These are phyloP conservation scores for Epinotia nisella DNA, from an alignment of 2,888 invertebrate species.

Conservation along the genomic window DNA sequence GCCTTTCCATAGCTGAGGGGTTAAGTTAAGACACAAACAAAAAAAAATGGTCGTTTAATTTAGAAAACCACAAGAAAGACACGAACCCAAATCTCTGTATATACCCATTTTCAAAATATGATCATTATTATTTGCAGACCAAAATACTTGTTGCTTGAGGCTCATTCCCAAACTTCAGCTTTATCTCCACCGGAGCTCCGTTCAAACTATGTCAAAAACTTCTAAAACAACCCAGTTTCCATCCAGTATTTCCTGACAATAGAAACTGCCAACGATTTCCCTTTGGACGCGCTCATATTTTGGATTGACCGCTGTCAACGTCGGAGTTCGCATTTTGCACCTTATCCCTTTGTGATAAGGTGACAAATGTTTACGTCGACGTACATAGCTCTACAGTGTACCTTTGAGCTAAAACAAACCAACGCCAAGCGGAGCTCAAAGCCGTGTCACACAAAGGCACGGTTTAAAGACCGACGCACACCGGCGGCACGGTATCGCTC, in stretches of 20 bases:
- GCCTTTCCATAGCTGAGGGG: too few species aligned
- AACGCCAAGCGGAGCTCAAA: conserved; percentile 8
- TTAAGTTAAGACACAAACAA: too few species aligned
- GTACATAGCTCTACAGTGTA: neutral
- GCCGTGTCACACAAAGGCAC: conserved; percentile 14
- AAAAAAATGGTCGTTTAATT: too few species aligned
- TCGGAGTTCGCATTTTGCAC: neutral
- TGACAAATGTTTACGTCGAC: neutral
- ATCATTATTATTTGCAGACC: too few species aligned
- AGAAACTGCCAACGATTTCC: conserved; percentile 2
- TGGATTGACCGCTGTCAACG: neutral
- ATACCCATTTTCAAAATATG: too few species aligned
- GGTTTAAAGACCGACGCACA: conserved; percentile 3
- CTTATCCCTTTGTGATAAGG: neutral
- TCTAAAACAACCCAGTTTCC: neutral
- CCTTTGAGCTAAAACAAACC: conserved; percentile 20
- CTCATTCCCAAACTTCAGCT: too few species aligned
- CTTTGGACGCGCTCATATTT: conserved; percentile 13
- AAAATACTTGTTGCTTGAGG: too few species aligned
- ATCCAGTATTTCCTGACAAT: neutral
- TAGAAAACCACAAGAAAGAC: too few species aligned
- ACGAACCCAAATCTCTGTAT: too few species aligned
- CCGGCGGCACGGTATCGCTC: neutral
- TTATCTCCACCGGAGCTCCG: neutral
- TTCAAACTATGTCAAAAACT: neutral